phyloP scores from a whole-genome alignment of 1,140 invertebrate species.

The Bactericera cockerelli region DNA sequence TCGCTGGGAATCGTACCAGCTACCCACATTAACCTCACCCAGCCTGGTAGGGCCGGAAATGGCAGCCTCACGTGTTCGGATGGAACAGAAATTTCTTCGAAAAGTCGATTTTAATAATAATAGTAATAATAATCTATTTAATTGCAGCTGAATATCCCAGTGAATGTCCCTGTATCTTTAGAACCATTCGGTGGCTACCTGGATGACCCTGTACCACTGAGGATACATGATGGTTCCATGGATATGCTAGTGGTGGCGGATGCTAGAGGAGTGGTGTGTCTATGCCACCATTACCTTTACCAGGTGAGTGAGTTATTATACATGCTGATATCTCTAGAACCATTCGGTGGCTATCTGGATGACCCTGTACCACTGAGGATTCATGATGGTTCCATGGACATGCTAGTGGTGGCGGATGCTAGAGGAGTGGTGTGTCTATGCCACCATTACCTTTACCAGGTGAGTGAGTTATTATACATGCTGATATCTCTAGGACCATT shows the following conservation, averaged over 20 bases:
- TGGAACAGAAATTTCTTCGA: too few species aligned
- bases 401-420: conserved; percentile 55
- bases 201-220: conserved; percentile 56
- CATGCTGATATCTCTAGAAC: conserved; percentile 36
- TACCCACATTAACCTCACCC: too few species aligned
- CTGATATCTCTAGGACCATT: conserved; percentile 35
- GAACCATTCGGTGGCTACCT: conserved; percentile 46
- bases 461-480: too few species aligned
- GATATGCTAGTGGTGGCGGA: conserved; percentile 61
- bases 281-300: conserved; percentile 73
- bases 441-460: conserved; percentile 68
- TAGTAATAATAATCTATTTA: too few species aligned
- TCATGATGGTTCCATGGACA: conserved; percentile 62
- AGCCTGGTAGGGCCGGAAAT: too few species aligned
- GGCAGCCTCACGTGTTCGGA: too few species aligned
- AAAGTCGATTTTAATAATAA: too few species aligned
- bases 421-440: conserved; percentile 63
- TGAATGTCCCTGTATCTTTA: conserved; percentile 46
- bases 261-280: conserved; percentile 54
- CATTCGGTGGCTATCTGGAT: conserved; percentile 54
- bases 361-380: conserved; percentile 56
- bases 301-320: too few species aligned
- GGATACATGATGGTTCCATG: conserved; percentile 61
- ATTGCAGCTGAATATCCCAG: conserved; percentile 61
- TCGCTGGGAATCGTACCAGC: too few species aligned